These are phyloP conservation scores for Argyresthia albistria DNA, from an alignment of 2,888 invertebrate species.

Conservation along the genomic window DNA sequence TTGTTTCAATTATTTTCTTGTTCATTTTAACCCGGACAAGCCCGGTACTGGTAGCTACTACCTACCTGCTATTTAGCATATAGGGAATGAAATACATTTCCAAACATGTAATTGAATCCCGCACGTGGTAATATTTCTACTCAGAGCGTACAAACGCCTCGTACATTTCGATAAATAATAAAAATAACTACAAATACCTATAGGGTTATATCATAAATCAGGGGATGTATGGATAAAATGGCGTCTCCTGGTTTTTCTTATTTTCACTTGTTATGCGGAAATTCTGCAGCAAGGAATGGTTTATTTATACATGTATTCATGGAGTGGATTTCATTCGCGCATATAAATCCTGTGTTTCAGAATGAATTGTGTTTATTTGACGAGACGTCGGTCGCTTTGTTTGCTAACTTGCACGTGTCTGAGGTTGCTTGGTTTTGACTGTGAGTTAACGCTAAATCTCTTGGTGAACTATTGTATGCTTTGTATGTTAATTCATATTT, in stretches of 20 bases:
- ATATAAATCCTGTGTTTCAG: constrained; percentile 18
- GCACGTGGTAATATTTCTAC: constrained; percentile 14
- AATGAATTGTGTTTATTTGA: constrained; percentile 2
- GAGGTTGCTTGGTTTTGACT: too few species aligned
- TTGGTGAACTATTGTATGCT: background rate
- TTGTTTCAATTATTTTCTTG: too few species aligned
- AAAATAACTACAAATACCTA: constrained; percentile 38
- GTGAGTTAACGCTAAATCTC: background rate
- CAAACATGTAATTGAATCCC: constrained; percentile 3
- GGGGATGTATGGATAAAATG: constrained; percentile 37
- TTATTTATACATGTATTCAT: constrained; percentile 63
- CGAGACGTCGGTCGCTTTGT: background rate
- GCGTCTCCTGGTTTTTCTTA: constrained; percentile 37
- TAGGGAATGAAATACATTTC: too few species aligned
- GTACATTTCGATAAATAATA: constrained; percentile 26
- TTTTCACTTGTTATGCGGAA: constrained; percentile 55
- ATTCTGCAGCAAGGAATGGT: constrained; percentile 46
- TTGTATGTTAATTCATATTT: too few species aligned
- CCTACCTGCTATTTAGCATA: too few species aligned
- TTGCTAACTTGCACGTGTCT: too few species aligned
- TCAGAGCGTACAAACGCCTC: constrained; percentile 12
- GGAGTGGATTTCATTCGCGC: constrained; percentile 31
- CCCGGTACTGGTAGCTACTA: too few species aligned
- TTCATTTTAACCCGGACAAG: too few species aligned
- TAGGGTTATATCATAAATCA: constrained; percentile 48